A percentile compares a stretch with the other conserved stretches of the same genome.
Evolutionary conservation across 2,113 vertebrate species (phyloP).

Genomic region (Syngnathus floridae): DNA sequence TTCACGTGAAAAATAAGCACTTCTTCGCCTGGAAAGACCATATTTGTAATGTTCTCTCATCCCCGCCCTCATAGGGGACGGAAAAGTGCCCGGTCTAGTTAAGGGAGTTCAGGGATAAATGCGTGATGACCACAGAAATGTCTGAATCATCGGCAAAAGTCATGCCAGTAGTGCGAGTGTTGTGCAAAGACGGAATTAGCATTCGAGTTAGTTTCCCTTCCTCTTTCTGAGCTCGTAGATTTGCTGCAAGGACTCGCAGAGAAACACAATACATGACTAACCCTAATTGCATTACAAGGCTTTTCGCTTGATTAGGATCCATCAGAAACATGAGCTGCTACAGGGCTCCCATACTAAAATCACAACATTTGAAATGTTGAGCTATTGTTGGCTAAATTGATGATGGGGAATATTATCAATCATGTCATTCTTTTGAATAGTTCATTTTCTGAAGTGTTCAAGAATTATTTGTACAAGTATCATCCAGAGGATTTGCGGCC

Average conservation of each 20-base stretch:
- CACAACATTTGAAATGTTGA: slow-evolving; percentile 7
- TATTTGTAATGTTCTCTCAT: slow-evolving; percentile 8
- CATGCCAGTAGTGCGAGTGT: slow-evolving; percentile 24
- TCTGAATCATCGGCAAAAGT: slow-evolving; percentile 52
- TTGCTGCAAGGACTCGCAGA: slow-evolving; percentile 17
- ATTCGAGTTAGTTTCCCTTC: slow-evolving; percentile 36
- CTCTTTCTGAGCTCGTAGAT: slow-evolving; percentile 37
- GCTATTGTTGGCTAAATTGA: neutral
- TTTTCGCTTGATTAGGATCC: slow-evolving; percentile 47
- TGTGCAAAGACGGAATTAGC: slow-evolving; percentile 49
- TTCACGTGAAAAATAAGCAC: neutral
- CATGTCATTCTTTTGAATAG: neutral
- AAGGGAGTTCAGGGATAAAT: slow-evolving; percentile 41
- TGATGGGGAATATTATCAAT: neutral
- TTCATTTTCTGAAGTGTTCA: neutral
- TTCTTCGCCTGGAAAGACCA: neutral
- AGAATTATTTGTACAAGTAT: neutral
- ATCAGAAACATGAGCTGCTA: slow-evolving; percentile 22
- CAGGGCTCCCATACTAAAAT: neutral
- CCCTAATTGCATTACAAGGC: slow-evolving; percentile 43
- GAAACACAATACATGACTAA: slow-evolving; percentile 23
- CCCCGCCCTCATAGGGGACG: slow-evolving; percentile 29
- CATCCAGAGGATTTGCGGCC: neutral
- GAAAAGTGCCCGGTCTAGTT: slow-evolving; percentile 42
- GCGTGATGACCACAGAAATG: slow-evolving; percentile 55